Evolutionary conservation across 2,113 vertebrate species (phyloP), one percentile per base, ranked within the genome.

Genomic region (Myrmophylax atrothorax): DNA sequence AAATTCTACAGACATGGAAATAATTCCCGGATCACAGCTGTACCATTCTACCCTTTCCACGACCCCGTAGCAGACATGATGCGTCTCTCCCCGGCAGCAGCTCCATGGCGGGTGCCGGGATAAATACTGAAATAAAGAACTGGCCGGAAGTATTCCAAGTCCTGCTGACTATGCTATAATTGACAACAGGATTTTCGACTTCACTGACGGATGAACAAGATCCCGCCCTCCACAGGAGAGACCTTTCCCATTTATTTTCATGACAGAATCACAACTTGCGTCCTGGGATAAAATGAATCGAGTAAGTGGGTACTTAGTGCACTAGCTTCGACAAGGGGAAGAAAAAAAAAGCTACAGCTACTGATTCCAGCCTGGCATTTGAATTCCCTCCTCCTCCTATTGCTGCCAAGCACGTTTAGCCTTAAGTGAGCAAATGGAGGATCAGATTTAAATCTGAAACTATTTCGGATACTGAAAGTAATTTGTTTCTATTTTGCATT

Each of bases 11-110:
- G 56, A 14, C 14, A 31, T 2, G 15, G 5, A 66, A 63, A 9
- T 46, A 46, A 52, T 59, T 74, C 26, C 18, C 2, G 2, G 15
- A 12, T 18, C 8, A 17, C 8, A 10, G 42, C 11, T 73, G 33
- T 40, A 37, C 70, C 46, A 33, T 49, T 55, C 46, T 6, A 12
- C 14, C 12, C 12, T 84, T 49, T 49, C 37, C 68, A 28, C 3
- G 6, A 55, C 26, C 37, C 64, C 58, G 3, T 1, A n/a, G 25
- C 4, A 23, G 19, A 6, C 5, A 8, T 9, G 44, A n/a, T 3
- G 5, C 14, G 1, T 11, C 29, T 23, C 16, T 53, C 28, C 24
- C 46, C 10, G 5, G 72, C 62, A 29, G 69, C 52, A 79, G 6
- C 9, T 60, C 58, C 38, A 0, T 2, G 17, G 26, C 8, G 31